Base-by-base conservation (phyloP, 2,113 vertebrate genomes). In the Cyprinus carpio region DNA sequence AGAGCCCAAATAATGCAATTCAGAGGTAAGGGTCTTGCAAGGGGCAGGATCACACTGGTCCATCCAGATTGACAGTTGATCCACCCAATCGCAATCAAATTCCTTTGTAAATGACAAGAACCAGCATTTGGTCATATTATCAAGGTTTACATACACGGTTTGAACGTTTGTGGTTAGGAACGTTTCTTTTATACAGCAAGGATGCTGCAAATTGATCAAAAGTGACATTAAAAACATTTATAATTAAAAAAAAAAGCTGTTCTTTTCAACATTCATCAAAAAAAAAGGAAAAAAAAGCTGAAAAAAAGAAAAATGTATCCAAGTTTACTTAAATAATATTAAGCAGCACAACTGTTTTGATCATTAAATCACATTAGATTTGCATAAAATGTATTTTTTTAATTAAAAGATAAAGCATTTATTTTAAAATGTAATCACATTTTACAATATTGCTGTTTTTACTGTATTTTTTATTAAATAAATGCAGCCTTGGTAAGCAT, bases 391-490 rank as follows among this genome's bases (percentile, higher is more conserved):
- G 10, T 40, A 9, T 40, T 43, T 2, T 43, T 43, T 2, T 46
- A 3, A 12, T 46, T 46, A 3, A 12, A 18, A 20, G 0, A 54
- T 18, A 54, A 51, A 16, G 2, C 15, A 34, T 2, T 18, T 18
- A 20, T 23, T 69, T 40, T 12, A 37, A 71, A 71, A 23, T 23
- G 67, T 40, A 12, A 10, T 12, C 23, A 71, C 2, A 37, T 71
- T 71, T 64, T n/a, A 60, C 8, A 60, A 12, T 27, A 64, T 6
- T 25, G 23, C 18, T 23, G 54, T 58, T 58, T 56, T 58, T 60
- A n/a, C 34, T 40, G 67, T 40, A 40, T 71, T 71, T 71, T 71
- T 71, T 1, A 40, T 71, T 20, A 40, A 71, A 71, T 71, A 71
- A 71, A 69, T 67, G 16, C 65, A 69, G 31, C 16, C 3, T 37